Evolutionary conservation across 2,888 invertebrate genomes (phyloP), one percentile per base, ranked within the genome.

Genomic region (Heliconius erato): DNA sequence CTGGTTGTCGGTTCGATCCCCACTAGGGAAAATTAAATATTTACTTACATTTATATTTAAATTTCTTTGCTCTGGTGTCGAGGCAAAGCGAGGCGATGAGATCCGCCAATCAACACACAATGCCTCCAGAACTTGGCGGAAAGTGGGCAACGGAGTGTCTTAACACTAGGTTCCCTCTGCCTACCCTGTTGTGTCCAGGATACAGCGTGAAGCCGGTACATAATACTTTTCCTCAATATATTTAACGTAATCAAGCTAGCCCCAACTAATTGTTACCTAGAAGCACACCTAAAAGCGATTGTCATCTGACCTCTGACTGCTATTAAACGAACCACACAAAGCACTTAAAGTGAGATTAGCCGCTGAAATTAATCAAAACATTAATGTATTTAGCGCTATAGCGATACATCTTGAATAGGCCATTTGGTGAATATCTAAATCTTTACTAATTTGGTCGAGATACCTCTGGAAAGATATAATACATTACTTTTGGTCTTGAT

Each of bases 251-350:
- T 63, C 76, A 54, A 76, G 59, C 44, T 69, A 44, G 11, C 4
- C 23, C 12, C 35, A 69, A 44, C 80, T 81, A 77, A 81, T 81
- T 81, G 80, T 59, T 68, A 65, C n/a, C n/a, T 49, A 49, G 49
- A 49, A 49, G 19, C 19, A 23, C 2, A 54, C 54, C 54, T 49
- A 68, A 44, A n/a, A 67, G 69, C 59, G 76, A 71, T 77, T 77
- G 81, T 81, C 81, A 81, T 77, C 76, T 81, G 76, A 81, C 81
- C 81, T 77, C 26, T 77, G 81, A 19, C 59, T 26, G 54, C 74
- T 40, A 80, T 80, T 71, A 54, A 67, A 67, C 28, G 54, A 78
- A 82, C 82, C 54, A 82, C 67, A 63, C 54, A 82, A 79, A 79
- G 72, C 79, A 82, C 79, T 79, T 82, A 79, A 72, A 72, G 19